Evolutionary conservation across 1,140 invertebrate species (phyloP), one percentile per base, ranked within the genome.

Genomic region (Penaeus vannamei): DNA sequence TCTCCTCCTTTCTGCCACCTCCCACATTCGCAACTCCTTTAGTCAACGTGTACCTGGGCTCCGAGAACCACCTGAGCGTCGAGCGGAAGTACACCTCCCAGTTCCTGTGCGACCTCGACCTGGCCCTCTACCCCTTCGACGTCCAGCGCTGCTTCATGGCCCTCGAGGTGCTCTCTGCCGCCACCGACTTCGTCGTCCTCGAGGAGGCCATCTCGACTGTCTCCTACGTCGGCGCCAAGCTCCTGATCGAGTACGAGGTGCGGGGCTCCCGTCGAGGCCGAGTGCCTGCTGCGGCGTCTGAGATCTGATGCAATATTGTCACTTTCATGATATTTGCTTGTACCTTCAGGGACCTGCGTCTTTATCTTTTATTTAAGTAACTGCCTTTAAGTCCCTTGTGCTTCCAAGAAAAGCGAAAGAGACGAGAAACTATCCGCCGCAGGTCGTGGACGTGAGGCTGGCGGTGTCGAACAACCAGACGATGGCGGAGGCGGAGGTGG

Each of bases 71-170:
- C 42, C 81, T 89, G 81, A 89, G 87, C 59, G 82, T 89, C 26
- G 87, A 89, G 59, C 23, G 87, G 59, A 89, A 89, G 29, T 89
- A 89, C 82, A 89, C 87, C 17, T 84, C 87, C 1, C 19, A 89
- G 17, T 89, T 89, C 81, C 82, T 89, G 81, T 89, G 87, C 60
- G 87, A 89, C 12, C 66, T 89, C 7, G 77, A 89, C 81, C 87
- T 89, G 14, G 81, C 84, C 32, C 69, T 89, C 81, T 89, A 89
- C 82, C 87, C 87, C 20, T 89, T 89, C 82, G 87, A 89, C 79
- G 62, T 23, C 60, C 87, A 89, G 66, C 19, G 61, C 26, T 89
- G 87, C 82, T 89, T 46, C 82, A 84, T 89, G 87, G 46, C 77
- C 53, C 42, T 89, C 23, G 81, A 89, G 82, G 81, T 84, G 26